Evolutionary conservation across 1,140 invertebrate genomes (phyloP), one percentile per base, ranked within the genome.

Genomic region (Tenebrio molitor): DNA sequence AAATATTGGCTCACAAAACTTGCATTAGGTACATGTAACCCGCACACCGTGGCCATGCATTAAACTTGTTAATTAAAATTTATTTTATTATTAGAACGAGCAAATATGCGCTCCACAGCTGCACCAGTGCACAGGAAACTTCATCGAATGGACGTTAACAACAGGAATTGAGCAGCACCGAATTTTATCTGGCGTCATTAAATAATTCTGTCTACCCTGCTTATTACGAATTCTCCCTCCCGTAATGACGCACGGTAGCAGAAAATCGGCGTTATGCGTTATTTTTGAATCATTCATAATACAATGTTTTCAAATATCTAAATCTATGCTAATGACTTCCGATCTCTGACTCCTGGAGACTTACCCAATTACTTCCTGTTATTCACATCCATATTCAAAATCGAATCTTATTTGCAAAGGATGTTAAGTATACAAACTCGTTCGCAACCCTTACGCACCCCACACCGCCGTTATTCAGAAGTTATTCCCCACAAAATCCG

Each of bases 31-130:
- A 25, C 21, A 23, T 10, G 10, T 53, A 23, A 58, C 50, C 50
- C 25, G 29, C 29, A 58, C 50, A 15, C 12, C 1, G 12, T 4
- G 29, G 21, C 46, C 5, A 7, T 12, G 21, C 21, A 23, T 58
- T 58, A 25, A 58, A 58, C 23, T 29, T 29, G 21, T 58, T 58
- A 58, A 58, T 58, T 25, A 58, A 58, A 29, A 58, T 58, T 58
- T 58, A 58, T 58, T 33, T 46, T 41, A 41, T 41, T n/a, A 12
- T 39, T 39, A 39, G 36, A 7, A 2, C 2, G 12, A 2, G 36
- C 36, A 12, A 39, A 12, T 12, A 39, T 39, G 36, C 36, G 12
- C 36, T 29, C 8, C 8, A 8, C 3, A 29, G 8, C 8, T 29
- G 25, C 8, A 8, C 25, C 3, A 4, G 25, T 29, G 3, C 25